Evolutionary conservation across 2,113 vertebrate genomes (phyloP), one percentile per base, ranked within the genome.

Genomic region (Triplophysa rosa): DNA sequence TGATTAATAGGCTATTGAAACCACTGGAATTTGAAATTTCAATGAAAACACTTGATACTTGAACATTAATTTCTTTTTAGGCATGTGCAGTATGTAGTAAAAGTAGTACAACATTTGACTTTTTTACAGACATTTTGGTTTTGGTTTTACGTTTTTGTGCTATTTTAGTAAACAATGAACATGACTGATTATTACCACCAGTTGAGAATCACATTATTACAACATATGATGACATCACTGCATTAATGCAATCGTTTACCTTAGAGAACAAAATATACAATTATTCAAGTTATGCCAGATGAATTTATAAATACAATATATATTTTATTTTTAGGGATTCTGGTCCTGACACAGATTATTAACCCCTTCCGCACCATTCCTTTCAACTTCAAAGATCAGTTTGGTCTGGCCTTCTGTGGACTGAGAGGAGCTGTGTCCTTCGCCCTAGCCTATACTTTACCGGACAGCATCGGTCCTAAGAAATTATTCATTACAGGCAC

Each of bases 341-440:
- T 98, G 88, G 93, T 97, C 78, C 86, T 99, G 90, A 98, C 96
- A 80, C 95, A 95, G 85, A 95, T 98, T 87, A 98, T 98, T 88
- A 99, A 99, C 84, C 93, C 95, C 74, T 98, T 99, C 87, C 95
- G 97, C 76, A 98, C 96, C 82, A 96, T 98, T 85, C 95, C 95
- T 1, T 92, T 99, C 81, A 98, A 95, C 88, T 88, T 93, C 58
- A 98, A 99, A 87, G 98, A 99, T 89, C 97, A 99, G 87, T 98
- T 99, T 87, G 96, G 96, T 87, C 92, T 99, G 0, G 95, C 96
- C 67, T 99, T 98, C 0, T 95, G 98, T 80, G 98, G 98, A 8
- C 94, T 99, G 42, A 90, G 98, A 58, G 98, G 98, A 4, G 98
- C 98, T 33, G 92, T 99, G 89, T 97, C 97, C 7, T 99, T 99